Percentiles rank a stretch among this genome's conserved stretches.
These are phyloP conservation scores for Coccyzus lansbergi DNA, from an alignment of 2,797 vertebrate species.

Conservation along the genomic window DNA sequence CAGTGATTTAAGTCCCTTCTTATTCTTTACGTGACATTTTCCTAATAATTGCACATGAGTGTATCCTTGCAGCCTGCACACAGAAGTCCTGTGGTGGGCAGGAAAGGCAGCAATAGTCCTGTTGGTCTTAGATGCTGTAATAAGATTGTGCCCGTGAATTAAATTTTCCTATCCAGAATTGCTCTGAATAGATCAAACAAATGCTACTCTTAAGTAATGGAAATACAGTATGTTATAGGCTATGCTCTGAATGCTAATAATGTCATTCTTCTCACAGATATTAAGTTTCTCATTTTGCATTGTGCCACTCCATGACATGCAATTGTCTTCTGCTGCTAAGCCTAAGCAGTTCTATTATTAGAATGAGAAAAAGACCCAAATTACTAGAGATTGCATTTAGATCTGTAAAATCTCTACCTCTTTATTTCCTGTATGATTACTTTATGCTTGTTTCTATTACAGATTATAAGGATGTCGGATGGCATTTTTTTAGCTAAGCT, in stretches of 20 bases:
- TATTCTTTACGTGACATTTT: conserved; percentile 16
- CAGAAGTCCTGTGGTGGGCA: background rate
- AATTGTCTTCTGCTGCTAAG: conserved; percentile 43
- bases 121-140: background rate
- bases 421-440: background rate
- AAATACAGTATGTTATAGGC: background rate
- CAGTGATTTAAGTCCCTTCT: conserved; percentile 19
- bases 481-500: background rate
- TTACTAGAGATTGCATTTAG: conserved; percentile 16
- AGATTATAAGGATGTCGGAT: background rate
- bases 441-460: conserved; percentile 25
- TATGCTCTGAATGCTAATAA: conserved; percentile 44
- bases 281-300: conserved; percentile 37
- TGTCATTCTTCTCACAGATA: background rate
- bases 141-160: background rate
- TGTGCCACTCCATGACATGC: background rate
- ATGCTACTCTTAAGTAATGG: conserved; percentile 9
- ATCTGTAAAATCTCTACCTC: background rate
- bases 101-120: background rate
- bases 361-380: background rate
- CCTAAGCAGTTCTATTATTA: conserved; percentile 21
- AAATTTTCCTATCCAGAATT: background rate
- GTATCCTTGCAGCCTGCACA: background rate
- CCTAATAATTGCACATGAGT: conserved; percentile 7
- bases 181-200: conserved; percentile 26